Conservation (phyloP, 2,888 invertebrate genomes). For the Meteorus cinctellus region DNA sequence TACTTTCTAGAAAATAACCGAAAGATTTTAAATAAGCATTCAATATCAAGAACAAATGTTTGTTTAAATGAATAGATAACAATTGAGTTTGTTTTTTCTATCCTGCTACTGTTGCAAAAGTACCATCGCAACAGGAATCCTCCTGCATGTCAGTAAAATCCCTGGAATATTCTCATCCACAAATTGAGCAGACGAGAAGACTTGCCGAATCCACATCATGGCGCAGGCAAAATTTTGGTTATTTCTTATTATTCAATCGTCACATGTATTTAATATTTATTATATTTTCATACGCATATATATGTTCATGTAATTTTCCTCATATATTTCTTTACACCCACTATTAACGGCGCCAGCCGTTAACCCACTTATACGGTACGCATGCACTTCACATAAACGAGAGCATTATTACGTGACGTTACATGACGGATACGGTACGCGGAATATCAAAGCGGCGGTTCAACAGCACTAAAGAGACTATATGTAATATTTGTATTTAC, state of each 20-base stretch:
- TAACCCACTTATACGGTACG: slow-evolving; percentile 63
- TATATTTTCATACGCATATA: background rate
- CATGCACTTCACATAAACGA: slow-evolving; percentile 44
- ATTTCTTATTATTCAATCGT: background rate
- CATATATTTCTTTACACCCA: slow-evolving; percentile 22
- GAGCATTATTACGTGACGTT: slow-evolving; percentile 57
- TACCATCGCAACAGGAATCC: too few species aligned
- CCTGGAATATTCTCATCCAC: too few species aligned
- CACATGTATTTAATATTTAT: background rate
- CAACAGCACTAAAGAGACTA: slow-evolving; percentile 1
- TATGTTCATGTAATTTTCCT: slow-evolving; percentile 8
- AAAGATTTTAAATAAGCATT: too few species aligned
- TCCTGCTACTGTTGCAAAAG: too few species aligned
- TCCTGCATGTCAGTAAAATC: too few species aligned
- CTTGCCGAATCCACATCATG: too few species aligned
- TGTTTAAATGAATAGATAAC: too few species aligned
- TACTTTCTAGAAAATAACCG: too few species aligned
- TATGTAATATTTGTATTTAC: slow-evolving; percentile 6
- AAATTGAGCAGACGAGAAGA: too few species aligned
- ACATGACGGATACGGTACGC: slow-evolving; percentile 25
- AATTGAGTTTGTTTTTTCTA: too few species aligned
- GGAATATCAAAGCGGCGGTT: slow-evolving; percentile 35
- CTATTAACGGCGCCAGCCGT: slow-evolving; percentile 53
- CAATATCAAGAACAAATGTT: too few species aligned
- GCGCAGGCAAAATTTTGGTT: background rate